Evolutionary conservation across 2,888 invertebrate genomes (phyloP).

Genomic region (Schizotus pectinicornis): DNA sequence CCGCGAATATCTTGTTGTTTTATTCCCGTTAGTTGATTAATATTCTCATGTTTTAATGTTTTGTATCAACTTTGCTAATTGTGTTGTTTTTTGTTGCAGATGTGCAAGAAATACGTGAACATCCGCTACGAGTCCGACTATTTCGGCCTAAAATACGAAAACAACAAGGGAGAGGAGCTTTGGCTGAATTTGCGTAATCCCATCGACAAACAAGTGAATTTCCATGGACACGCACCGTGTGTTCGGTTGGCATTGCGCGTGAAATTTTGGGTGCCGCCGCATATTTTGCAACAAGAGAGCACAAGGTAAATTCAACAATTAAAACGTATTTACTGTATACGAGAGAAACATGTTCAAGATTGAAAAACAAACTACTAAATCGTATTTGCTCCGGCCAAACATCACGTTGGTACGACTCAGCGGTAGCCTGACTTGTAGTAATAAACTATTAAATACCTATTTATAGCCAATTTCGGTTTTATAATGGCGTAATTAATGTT

Average conservation of each 20-base stretch:
- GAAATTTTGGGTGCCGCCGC: conserved; percentile 92
- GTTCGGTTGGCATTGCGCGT: conserved; percentile 76
- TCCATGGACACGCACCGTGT: conserved; percentile 64
- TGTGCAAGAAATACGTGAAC: conserved; percentile 76
- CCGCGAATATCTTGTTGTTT: no score
- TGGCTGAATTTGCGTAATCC: conserved; percentile 89
- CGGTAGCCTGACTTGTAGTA: no score
- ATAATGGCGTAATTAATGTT: no score
- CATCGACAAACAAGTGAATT: conserved; percentile 71
- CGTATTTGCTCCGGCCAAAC: not conserved
- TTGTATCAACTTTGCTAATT: not conserved
- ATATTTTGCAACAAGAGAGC: conserved; percentile 82
- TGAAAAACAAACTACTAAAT: not conserved
- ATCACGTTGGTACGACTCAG: no score
- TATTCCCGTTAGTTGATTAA: no score
- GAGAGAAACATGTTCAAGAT: no score
- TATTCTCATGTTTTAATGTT: no score
- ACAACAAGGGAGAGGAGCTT: conserved; percentile 70
- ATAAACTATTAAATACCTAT: no score
- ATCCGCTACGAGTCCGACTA: conserved; percentile 88
- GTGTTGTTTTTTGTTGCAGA: conserved; percentile 63
- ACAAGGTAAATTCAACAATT: conserved; percentile 66
- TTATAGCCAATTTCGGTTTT: no score
- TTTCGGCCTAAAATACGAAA: conserved; percentile 78
- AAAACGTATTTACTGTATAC: no score